phyloP scores from a whole-genome alignment of 1,140 invertebrate species.

The Anoplophora glabripennis region DNA sequence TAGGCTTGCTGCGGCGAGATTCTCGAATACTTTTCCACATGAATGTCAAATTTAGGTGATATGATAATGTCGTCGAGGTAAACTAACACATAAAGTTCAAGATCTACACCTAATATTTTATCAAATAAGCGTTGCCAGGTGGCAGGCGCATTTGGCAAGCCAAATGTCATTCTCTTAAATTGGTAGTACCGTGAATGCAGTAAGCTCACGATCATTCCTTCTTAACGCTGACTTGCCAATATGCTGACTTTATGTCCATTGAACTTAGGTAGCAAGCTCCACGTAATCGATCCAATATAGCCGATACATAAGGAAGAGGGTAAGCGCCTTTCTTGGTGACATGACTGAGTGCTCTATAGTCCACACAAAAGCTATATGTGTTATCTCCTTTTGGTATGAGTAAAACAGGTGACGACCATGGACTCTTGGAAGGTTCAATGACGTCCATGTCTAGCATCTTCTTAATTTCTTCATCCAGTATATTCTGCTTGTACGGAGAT shows the following conservation, averaged over 20 bases:
- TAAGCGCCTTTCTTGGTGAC: conserved; percentile 12
- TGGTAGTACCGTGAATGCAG: conserved; percentile 47
- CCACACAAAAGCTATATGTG: conserved; percentile 32
- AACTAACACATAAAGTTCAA: conserved; percentile 29
- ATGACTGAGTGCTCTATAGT: conserved; percentile 42
- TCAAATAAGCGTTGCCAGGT: conserved; percentile 45
- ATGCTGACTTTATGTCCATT: conserved; percentile 41
- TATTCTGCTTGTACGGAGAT: neutral
- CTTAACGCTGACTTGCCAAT: conserved; percentile 43
- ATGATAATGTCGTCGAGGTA: conserved; percentile 31
- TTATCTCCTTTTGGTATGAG: conserved; percentile 39
- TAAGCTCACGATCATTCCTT: conserved; percentile 41
- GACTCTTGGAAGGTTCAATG: conserved; percentile 11
- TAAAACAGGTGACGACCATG: conserved; percentile 34
- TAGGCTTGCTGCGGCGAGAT: no score
- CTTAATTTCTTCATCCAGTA: neutral
- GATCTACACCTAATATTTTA: conserved; percentile 20
- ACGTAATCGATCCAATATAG: no score
- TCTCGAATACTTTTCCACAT: no score
- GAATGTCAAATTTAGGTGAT: conserved; percentile 1
- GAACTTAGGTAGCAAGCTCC: conserved; percentile 37
- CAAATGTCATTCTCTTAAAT: conserved; percentile 40
- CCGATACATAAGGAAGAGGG: no score
- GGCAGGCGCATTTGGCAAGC: conserved; percentile 41
- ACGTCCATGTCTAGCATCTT: conserved; percentile 15